Base-by-base conservation (phyloP, 1,140 invertebrate species). In the Medauroidea extradentata region DNA sequence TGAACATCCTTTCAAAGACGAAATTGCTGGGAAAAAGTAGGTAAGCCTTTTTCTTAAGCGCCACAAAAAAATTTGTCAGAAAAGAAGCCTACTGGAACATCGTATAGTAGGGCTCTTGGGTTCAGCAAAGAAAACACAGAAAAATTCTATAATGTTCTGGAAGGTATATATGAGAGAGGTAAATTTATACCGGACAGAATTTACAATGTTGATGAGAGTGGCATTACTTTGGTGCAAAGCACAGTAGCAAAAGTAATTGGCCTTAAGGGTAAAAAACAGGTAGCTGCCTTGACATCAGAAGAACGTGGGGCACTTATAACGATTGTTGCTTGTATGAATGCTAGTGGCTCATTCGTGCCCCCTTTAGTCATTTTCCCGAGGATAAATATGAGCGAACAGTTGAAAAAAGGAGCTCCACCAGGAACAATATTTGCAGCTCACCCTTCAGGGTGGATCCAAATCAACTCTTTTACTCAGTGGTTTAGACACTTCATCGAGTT, bases 331-430 rank as follows among this genome's bases (percentile, higher is more conserved):
- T 72, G 68, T 60, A 69, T 73, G 60, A 68, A 57, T 59, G 68
- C 71, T 53, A 49, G 60, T 49, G 70, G 71, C 16, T 16, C 41
- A 14, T 73, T 64, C 46, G 53, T 74, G 23, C 38, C 49, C 9
- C 73, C 70, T 8, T 55, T 72, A 38, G 61, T 77, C 23, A 74
- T 75, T 50, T n/a, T n/a, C n/a, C 68, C 68, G 16, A 56, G 67
- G 54, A 66, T 65, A 63, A 61, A 59, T 19, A 62, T 58, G 57
- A 60, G 62, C 25, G 29, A 59, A 41, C 16, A 46, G 13, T 49
- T 68, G n/a, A 57, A 43, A 44, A 62, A 19, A 54, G 52, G 38
- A 63, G 52, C 44, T 11, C 67, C 70, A 41, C 58, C 63, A 29
- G 67, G 60, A 23, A 56, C 66, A 41, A 65, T 65, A 18, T 63